Conservation (phyloP, 2,888 invertebrate species). For the Tetrapedia diversipes region DNA sequence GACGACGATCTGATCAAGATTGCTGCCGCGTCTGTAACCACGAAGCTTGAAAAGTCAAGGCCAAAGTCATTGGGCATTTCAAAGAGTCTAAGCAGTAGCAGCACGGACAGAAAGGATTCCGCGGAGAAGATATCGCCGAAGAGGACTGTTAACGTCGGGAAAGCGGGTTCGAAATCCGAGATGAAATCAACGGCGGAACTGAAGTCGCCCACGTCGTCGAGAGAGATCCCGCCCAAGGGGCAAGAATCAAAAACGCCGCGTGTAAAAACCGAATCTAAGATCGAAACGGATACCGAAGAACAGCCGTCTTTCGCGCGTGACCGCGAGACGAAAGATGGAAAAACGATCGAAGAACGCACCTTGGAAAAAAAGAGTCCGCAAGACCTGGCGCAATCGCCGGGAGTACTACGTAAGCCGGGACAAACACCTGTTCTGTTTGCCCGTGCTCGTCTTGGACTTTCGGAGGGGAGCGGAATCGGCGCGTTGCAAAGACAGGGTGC, state of each 20-base stretch:
- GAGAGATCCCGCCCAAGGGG: slow-evolving; percentile 34
- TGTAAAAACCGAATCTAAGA: slow-evolving; percentile 7
- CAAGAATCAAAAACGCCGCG: slow-evolving; percentile 39
- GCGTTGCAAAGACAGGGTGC: slow-evolving; percentile 90
- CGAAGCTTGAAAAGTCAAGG: slow-evolving; percentile 76
- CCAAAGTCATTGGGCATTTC: slow-evolving; percentile 81
- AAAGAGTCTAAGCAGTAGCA: slow-evolving; percentile 79
- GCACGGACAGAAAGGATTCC: slow-evolving; percentile 79
- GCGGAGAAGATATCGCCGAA: slow-evolving; percentile 79
- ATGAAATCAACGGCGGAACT: not conserved
- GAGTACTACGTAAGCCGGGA: slow-evolving; percentile 87
- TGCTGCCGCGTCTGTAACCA: slow-evolving; percentile 35
- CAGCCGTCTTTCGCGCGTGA: not conserved
- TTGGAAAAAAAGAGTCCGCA: slow-evolving; percentile 78
- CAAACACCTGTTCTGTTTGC: slow-evolving; percentile 92
- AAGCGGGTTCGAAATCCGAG: slow-evolving; percentile 38
- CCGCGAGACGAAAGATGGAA: slow-evolving; percentile 82
- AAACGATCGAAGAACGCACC: slow-evolving; percentile 65
- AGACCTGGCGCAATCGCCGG: slow-evolving; percentile 87
- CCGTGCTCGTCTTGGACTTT: slow-evolving; percentile 90
- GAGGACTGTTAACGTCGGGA: slow-evolving; percentile 61
- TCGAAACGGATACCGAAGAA: not conserved
- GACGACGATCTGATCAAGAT: slow-evolving; percentile 80
- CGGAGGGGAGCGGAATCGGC: slow-evolving; percentile 92
- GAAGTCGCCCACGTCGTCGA: slow-evolving; percentile 12